Evolutionary conservation across 2,888 invertebrate species (phyloP), one percentile per base, ranked within the genome.

Genomic region (Adela reaumurella): DNA sequence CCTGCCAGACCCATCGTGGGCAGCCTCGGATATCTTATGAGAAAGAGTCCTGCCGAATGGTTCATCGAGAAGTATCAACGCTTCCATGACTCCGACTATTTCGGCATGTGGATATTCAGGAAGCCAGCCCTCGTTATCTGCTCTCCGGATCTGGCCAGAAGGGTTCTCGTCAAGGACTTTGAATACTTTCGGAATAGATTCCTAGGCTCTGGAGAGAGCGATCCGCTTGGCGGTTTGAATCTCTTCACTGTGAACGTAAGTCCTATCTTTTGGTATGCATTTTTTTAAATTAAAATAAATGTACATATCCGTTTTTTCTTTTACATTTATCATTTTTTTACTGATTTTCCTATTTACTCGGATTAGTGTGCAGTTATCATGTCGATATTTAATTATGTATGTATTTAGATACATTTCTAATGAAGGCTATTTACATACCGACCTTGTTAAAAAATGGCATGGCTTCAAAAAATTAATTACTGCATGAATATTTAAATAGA

Each of bases 21-120:
- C 3, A 67, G 62, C 48, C 59, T 68, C 35, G 62, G 59, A 3
- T 67, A 65, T 49, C 47, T 67, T 41, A 59, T 56, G 46, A 55
- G 55, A 14, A 51, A 60, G 29, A 24, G 42, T 24, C 43, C 43
- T 19, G 43, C 43, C 2, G 2, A 56, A 46, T 72, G 67, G 66
- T 57, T 72, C 56, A 59, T 61, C 0, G 48, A 56, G 19, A 14
- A 66, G 1, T 68, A 70, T 56, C 48, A 56, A 0, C 51, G 56
- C 1, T 64, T 60, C 54, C 11, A 41, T 1, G 52, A 57, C 1
- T 19, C 56, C 0, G 67, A 70, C 0, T 70, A 70, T 53, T 53
- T 66, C 0, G 73, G 74, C 0, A 65, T 70, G 16, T 73, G 72
- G 70, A 43, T 62, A 47, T 65, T 73, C 54, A 69, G 70, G 68